A percentile compares a stretch with the other conserved stretches of the same genome.
phyloP scores from a whole-genome alignment of 2,113 vertebrate species.

The Microcebus tavaratra region DNA sequence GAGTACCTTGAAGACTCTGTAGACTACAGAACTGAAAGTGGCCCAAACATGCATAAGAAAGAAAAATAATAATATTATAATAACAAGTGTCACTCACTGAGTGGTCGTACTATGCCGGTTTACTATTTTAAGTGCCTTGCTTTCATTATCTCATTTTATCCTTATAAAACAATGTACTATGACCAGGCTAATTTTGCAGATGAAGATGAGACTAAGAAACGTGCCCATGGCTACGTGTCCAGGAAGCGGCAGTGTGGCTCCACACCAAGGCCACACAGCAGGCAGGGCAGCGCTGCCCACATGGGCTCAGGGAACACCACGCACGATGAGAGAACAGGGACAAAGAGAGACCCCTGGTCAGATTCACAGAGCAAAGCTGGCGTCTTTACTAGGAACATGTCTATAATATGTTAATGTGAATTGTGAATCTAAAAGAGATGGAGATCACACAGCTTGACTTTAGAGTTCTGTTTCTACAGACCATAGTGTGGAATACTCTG shows the following conservation, averaged over 20 bases:
- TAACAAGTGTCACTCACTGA: not conserved
- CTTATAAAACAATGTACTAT: not conserved
- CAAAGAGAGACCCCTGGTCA: not conserved
- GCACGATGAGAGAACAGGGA: too few species aligned
- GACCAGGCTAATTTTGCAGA: not conserved
- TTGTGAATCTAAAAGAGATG: not conserved
- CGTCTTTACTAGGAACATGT: not conserved
- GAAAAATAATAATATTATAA: not conserved
- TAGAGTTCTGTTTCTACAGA: not conserved
- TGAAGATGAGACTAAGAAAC: not conserved
- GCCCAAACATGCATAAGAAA: not conserved
- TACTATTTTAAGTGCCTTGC: not conserved
- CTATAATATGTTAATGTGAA: not conserved
- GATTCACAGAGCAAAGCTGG: not conserved
- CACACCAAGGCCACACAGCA: too few species aligned
- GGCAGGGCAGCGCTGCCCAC: not conserved
- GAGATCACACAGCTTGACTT: not conserved
- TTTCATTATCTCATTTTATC: not conserved
- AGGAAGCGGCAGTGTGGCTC: fast-evolving
- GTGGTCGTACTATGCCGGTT: not conserved
- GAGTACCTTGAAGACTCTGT: not conserved
- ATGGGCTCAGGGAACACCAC: not conserved
- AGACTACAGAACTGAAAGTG: not conserved
- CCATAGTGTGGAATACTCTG: fast-evolving
- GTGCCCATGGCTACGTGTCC: not conserved